A percentile compares a stretch with the other conserved stretches of the same genome.
phyloP scores from a whole-genome alignment of 2,797 vertebrate genomes.

The Hipposideros larvatus region DNA sequence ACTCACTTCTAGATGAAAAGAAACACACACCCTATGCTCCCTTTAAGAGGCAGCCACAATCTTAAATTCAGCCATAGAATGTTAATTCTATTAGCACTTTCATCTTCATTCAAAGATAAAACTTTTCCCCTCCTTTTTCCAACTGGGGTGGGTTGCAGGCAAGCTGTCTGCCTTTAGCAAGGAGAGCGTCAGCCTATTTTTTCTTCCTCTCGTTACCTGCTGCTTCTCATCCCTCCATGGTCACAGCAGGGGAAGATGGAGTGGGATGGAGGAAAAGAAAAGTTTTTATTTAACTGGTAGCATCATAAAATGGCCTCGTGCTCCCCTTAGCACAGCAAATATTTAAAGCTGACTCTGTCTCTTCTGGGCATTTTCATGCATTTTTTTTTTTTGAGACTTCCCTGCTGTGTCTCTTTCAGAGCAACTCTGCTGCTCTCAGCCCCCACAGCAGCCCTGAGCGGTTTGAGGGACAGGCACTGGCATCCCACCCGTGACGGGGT shows the following conservation, averaged over 20 bases:
- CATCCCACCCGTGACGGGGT: fast-evolving
- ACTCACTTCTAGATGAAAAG: neutral
- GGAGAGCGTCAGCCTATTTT: neutral
- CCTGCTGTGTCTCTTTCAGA: neutral
- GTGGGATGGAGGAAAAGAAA: neutral
- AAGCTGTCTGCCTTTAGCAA: neutral
- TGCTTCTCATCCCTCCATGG: neutral
- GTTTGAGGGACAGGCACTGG: neutral
- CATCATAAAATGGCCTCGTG: neutral
- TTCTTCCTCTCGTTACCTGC: neutral
- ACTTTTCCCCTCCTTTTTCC: neutral
- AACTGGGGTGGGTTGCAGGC: neutral
- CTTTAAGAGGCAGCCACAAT: neutral
- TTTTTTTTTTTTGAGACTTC: neutral
- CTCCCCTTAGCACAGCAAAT: neutral
- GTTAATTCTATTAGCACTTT: slow-evolving; percentile 50
- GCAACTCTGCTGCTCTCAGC: neutral
- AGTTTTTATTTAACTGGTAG: neutral
- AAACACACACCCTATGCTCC: neutral
- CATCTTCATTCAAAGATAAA: slow-evolving; percentile 13
- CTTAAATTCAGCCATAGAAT: slow-evolving; percentile 35
- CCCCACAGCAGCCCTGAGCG: neutral
- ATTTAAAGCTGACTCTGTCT: slow-evolving; percentile 3
- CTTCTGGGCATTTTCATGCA: neutral
- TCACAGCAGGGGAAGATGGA: neutral